phyloP scores from a whole-genome alignment of 2,113 vertebrate species.

The Campylorhamphus procurvoides region DNA sequence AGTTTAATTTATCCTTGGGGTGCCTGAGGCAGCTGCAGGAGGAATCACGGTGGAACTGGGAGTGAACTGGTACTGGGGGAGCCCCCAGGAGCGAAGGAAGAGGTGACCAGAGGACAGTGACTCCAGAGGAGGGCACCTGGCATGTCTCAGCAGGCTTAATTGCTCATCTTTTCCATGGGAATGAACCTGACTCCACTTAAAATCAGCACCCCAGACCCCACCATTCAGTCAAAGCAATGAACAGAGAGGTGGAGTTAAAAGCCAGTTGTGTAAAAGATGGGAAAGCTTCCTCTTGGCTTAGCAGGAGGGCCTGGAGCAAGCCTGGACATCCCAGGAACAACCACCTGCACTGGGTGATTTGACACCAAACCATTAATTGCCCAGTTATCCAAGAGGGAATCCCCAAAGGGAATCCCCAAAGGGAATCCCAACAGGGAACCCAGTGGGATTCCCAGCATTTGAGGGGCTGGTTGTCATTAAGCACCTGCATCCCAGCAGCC shows the following conservation, averaged over 20 bases:
- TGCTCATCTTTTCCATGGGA: background rate
- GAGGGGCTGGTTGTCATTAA: background rate
- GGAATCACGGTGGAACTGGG: background rate
- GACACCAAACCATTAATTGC: background rate
- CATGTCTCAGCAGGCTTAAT: background rate
- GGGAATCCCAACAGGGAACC: background rate
- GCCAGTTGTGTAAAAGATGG: background rate
- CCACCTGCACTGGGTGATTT: background rate
- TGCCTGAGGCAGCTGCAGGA: background rate
- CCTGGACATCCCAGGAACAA: background rate
- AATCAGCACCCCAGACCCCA: background rate
- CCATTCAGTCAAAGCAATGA: background rate
- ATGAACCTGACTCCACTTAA: background rate
- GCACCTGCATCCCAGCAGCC: background rate
- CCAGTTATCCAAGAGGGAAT: background rate
- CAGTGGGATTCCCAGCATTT: background rate
- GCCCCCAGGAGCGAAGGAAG: background rate
- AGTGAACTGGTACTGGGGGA: background rate
- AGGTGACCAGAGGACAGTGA: background rate
- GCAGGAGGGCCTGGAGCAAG: background rate
- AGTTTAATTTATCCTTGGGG: background rate
- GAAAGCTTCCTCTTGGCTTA: background rate
- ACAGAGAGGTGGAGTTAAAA: background rate
- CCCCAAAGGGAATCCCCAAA: background rate
- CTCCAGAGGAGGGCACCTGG: background rate